Conservation (phyloP, 2,888 invertebrate species). For the Tetrapedia diversipes region DNA sequence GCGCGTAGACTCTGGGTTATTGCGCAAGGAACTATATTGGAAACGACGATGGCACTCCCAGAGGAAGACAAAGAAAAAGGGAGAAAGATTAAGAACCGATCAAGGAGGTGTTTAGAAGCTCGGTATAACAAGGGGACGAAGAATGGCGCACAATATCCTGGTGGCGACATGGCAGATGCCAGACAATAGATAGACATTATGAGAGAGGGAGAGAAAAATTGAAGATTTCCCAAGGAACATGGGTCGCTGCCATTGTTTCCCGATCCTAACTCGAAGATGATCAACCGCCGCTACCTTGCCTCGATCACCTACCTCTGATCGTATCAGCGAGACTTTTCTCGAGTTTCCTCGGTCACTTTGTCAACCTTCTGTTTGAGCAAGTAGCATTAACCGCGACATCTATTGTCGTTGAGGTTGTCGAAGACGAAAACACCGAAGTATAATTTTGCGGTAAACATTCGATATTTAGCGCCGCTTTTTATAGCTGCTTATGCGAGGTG, state of each 20-base stretch:
- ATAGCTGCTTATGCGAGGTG: no score
- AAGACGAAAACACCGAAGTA: no score
- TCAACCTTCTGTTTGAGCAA: no score
- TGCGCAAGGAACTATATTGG: slow-evolving; percentile 6
- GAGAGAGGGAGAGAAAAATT: slow-evolving; percentile 55
- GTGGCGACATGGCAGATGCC: slow-evolving; percentile 69
- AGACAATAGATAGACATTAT: slow-evolving; percentile 71
- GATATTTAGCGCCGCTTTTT: no score
- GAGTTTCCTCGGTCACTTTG: no score
- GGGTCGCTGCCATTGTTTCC: slow-evolving; percentile 61
- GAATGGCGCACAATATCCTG: slow-evolving; percentile 47
- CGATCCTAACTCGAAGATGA: slow-evolving; percentile 69
- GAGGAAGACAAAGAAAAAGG: neutral
- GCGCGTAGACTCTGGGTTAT: neutral
- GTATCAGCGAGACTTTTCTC: slow-evolving; percentile 67
- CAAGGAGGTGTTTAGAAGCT: slow-evolving; percentile 27
- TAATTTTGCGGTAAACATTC: no score
- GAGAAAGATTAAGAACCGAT: slow-evolving; percentile 34
- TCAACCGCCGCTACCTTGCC: slow-evolving; percentile 50
- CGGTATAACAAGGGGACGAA: slow-evolving; percentile 35
- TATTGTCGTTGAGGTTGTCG: no score
- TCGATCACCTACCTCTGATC: slow-evolving; percentile 68
- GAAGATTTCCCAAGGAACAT: slow-evolving; percentile 59
- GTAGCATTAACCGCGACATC: no score
- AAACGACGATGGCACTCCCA: neutral